Conservation (phyloP, 2,113 vertebrate species). For the Sarotherodon lohbergeri region DNA sequence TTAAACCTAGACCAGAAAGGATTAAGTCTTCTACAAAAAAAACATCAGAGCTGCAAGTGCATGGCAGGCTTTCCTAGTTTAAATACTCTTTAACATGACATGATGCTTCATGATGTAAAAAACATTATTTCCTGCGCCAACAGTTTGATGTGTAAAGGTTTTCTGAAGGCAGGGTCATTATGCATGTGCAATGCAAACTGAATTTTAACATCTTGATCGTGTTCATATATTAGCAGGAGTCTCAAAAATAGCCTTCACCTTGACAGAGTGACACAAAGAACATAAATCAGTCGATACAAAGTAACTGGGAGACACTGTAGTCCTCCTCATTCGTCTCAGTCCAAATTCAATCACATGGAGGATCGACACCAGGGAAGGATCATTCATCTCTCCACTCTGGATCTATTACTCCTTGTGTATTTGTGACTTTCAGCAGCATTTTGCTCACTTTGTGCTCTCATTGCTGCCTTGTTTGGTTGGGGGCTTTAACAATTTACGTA, state of each 20-base stretch:
- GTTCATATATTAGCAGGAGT: neutral
- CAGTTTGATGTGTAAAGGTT: neutral
- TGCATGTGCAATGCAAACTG: neutral
- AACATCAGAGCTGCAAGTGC: neutral
- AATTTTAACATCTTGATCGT: neutral
- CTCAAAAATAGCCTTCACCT: neutral
- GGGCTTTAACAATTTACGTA: neutral
- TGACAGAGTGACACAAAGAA: neutral
- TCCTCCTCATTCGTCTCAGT: neutral
- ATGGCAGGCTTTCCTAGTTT: neutral
- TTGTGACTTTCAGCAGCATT: neutral
- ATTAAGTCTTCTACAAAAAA: neutral
- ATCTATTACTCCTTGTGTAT: neutral
- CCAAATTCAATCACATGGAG: constrained; percentile 2
- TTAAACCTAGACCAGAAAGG: neutral
- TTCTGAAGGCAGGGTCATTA: neutral
- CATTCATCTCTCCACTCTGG: neutral
- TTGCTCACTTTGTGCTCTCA: constrained; percentile 16
- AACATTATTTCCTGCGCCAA: neutral
- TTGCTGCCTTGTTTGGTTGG: neutral
- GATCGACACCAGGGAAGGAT: neutral
- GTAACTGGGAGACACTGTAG: neutral
- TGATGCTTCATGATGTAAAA: neutral
- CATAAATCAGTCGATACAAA: constrained; percentile 13
- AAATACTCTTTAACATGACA: neutral